Conservation (phyloP, 2,113 vertebrate species). For the Pantherophis guttatus region DNA sequence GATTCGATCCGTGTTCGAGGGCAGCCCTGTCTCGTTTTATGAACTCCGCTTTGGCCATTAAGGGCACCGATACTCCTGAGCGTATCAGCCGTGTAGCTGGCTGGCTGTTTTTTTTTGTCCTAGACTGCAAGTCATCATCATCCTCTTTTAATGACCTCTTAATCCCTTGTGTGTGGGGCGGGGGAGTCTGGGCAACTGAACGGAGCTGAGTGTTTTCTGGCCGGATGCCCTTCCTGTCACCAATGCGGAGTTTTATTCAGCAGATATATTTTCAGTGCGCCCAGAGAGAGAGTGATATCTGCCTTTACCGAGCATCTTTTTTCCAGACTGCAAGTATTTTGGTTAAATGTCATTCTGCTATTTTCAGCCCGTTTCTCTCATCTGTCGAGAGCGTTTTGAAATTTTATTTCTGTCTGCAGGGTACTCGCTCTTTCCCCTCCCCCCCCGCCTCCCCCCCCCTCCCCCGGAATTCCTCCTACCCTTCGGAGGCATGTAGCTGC, state of each 20-base stretch:
- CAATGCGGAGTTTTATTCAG: too few relatives aligned
- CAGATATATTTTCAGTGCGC: too few relatives aligned
- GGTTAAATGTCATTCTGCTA: neutral
- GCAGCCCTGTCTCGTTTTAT: neutral
- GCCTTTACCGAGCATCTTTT: too few relatives aligned
- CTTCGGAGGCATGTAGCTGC: neutral
- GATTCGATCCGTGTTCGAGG: neutral
- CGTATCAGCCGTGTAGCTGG: too few relatives aligned
- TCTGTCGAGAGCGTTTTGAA: neutral
- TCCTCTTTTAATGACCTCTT: too few relatives aligned
- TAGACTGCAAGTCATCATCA: too few relatives aligned
- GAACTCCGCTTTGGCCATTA: neutral
- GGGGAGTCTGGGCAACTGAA: too few relatives aligned
- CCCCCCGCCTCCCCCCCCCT: neutral
- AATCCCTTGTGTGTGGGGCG: too few relatives aligned
- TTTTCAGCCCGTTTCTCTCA: neutral
- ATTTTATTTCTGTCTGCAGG: neutral
- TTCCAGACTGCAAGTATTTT: neutral
- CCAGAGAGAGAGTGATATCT: too few relatives aligned
- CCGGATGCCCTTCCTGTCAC: too few relatives aligned
- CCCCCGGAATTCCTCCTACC: neutral
- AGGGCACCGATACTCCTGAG: neutral
- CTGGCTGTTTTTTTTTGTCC: too few relatives aligned
- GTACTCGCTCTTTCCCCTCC: neutral
- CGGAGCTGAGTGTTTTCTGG: too few relatives aligned